Percentiles rank a stretch among this genome's conserved stretches.
phyloP scores from a whole-genome alignment of 1,140 invertebrate genomes.

The Lucilia cuprina region DNA sequence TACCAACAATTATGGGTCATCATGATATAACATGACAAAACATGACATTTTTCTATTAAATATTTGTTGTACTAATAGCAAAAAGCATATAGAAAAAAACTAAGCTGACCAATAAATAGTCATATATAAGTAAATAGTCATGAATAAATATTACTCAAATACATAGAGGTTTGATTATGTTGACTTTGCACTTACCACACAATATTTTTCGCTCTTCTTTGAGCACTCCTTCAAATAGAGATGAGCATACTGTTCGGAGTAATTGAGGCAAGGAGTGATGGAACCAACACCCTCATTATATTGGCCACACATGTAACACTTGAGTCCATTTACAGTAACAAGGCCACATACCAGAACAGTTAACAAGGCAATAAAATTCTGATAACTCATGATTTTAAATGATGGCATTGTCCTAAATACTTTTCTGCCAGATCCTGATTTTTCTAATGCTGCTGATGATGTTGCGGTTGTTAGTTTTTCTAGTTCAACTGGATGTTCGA shows the following conservation, averaged over 20 bases:
- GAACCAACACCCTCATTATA: slow-evolving; percentile 83
- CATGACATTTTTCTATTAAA: no score
- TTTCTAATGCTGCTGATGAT: neutral
- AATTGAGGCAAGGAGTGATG: slow-evolving; percentile 80
- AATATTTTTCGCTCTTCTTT: slow-evolving; percentile 68
- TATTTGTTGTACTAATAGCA: neutral
- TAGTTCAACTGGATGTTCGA: neutral
- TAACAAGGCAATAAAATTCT: slow-evolving; percentile 38
- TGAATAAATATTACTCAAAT: neutral
- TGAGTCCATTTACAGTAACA: slow-evolving; percentile 65
- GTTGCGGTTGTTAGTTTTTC: slow-evolving; percentile 4
- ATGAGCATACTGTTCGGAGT: slow-evolving; percentile 68
- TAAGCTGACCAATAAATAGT: no score
- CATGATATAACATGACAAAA: no score
- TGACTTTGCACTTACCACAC: slow-evolving; percentile 71
- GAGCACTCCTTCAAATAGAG: slow-evolving; percentile 73
- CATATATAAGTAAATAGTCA: neutral
- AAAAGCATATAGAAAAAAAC: neutral
- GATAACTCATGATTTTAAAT: slow-evolving; percentile 39
- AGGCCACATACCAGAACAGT: slow-evolving; percentile 40
- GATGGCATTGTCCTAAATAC: neutral
- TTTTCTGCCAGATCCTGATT: neutral
- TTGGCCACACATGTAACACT: slow-evolving; percentile 78
- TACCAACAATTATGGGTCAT: no score
- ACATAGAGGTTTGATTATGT: neutral